Conservation (phyloP, 2,797 vertebrate species). For the Denticeps clupeoides region DNA sequence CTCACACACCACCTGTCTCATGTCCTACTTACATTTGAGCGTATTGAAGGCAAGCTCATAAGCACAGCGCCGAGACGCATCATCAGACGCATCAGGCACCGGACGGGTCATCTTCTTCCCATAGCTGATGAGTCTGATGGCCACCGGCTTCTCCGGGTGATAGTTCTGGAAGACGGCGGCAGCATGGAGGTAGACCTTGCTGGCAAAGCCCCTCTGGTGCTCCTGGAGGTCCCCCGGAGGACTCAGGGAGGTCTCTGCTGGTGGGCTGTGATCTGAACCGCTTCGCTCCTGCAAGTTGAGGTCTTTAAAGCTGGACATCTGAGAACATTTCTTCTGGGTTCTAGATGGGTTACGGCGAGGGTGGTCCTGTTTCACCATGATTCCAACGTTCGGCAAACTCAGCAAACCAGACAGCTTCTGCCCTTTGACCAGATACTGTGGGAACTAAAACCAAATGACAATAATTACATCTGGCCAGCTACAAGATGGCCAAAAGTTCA, state of each 20-base stretch:
- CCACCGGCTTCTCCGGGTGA: constrained; percentile 52
- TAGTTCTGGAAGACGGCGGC: constrained; percentile 73
- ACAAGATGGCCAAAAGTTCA: too few relatives aligned
- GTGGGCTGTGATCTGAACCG: constrained; percentile 13
- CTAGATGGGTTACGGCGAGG: constrained; percentile 12
- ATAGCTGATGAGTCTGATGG: constrained; percentile 57
- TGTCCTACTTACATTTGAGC: constrained; percentile 74
- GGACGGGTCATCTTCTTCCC: constrained; percentile 37
- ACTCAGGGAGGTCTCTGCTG: constrained; percentile 21
- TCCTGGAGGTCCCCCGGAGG: background rate
- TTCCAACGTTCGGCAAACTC: constrained; percentile 10
- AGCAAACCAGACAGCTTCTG: background rate
- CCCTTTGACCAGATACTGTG: background rate
- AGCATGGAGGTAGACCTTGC: constrained; percentile 66
- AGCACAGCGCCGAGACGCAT: constrained; percentile 42
- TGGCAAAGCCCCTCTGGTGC: constrained; percentile 43
- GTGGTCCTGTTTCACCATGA: constrained; percentile 38
- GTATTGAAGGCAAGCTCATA: constrained; percentile 76
- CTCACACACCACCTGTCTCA: background rate
- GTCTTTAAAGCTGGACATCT: constrained; percentile 30
- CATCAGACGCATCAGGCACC: constrained; percentile 44
- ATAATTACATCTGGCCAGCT: too few relatives aligned
- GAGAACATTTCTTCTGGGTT: constrained; percentile 13
- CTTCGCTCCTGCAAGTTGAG: constrained; percentile 21
- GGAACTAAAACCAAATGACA: background rate